Evolutionary conservation across 2,797 vertebrate species (phyloP).

Genomic region (Bucorvus abyssinicus): DNA sequence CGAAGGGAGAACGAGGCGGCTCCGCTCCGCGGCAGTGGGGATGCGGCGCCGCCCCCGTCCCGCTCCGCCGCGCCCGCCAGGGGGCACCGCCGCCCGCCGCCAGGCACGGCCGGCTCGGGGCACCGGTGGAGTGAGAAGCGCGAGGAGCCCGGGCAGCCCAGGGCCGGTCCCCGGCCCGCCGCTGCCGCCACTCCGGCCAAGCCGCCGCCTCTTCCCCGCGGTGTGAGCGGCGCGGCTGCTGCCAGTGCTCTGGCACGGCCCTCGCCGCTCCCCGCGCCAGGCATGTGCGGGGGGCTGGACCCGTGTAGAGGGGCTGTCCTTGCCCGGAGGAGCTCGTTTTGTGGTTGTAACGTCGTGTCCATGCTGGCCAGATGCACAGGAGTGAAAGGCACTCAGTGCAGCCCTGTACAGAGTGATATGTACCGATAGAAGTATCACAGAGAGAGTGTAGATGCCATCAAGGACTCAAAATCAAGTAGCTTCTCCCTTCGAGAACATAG

Average conservation of each 20-base stretch:
- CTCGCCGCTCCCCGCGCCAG: too few relatives aligned
- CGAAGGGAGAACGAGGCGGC: background rate
- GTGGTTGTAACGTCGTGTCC: background rate
- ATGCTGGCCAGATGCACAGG: background rate
- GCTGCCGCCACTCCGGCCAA: background rate
- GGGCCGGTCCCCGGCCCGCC: too few relatives aligned
- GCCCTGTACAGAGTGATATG: background rate
- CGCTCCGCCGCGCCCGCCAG: background rate
- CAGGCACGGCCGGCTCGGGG: background rate
- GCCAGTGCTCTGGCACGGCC: background rate
- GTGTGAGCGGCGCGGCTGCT: too few relatives aligned
- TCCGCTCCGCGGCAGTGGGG: background rate
- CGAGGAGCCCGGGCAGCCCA: background rate
- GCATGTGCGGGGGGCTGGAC: background rate
- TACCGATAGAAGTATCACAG: rapidly evolving
- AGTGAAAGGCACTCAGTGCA: background rate
- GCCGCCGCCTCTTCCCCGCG: background rate
- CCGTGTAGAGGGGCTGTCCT: background rate
- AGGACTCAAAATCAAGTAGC: background rate
- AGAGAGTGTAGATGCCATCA: background rate
- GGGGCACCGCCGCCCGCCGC: background rate
- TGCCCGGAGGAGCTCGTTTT: background rate
- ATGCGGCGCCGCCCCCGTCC: background rate
- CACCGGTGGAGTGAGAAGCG: background rate
- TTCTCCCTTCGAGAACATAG: background rate